These are phyloP conservation scores for Elachura formosa DNA, from an alignment of 2,113 vertebrate species.

Conservation along the genomic window DNA sequence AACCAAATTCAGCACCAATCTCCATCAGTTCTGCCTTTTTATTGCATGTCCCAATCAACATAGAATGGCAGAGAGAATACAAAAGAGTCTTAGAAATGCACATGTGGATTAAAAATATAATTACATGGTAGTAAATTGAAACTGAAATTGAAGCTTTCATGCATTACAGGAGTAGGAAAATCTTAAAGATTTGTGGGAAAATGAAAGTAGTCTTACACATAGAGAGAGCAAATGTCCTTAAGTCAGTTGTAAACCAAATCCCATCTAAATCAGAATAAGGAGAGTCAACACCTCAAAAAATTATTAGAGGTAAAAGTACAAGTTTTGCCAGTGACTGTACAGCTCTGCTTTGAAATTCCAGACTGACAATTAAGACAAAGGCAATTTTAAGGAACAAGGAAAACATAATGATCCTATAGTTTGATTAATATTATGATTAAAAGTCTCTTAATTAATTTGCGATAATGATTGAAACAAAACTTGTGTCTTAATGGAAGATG, in stretches of 20 bases:
- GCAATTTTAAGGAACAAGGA: conserved; percentile 24
- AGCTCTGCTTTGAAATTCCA: not conserved
- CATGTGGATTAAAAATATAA: not conserved
- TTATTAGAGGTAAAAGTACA: not conserved
- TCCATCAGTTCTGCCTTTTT: not conserved
- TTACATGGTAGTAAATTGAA: not conserved
- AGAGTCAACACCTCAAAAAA: not conserved
- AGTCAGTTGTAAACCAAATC: not conserved
- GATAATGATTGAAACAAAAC: not conserved
- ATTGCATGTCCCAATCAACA: not conserved
- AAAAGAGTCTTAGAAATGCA: not conserved
- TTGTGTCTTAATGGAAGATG: not conserved
- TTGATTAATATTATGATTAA: not conserved
- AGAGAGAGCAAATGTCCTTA: not conserved
- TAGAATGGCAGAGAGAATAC: not conserved
- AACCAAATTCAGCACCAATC: not conserved
- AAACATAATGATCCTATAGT: not conserved
- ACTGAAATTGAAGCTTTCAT: not conserved
- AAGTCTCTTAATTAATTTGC: conserved; percentile 22
- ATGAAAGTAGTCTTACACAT: not conserved
- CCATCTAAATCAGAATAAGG: not conserved
- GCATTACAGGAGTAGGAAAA: not conserved
- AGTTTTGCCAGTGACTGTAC: not conserved
- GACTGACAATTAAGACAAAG: conserved; percentile 8
- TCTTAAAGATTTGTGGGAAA: not conserved